Percentiles rank a stretch among this genome's conserved stretches.
Evolutionary conservation across 2,113 vertebrate genomes (phyloP).

Genomic region (Antechinus flavipes): DNA sequence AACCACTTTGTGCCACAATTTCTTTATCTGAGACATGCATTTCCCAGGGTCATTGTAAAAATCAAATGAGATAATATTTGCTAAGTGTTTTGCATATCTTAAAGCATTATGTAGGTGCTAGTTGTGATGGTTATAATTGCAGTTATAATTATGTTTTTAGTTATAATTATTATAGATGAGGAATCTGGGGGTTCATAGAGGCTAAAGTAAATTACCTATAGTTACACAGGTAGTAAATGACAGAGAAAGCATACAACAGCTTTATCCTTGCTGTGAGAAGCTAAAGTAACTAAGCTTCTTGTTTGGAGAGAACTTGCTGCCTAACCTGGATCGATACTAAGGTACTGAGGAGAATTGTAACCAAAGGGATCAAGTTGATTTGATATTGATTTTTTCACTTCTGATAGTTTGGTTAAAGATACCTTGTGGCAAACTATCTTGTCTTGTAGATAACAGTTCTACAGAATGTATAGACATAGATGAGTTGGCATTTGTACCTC

Average conservation of each 20-base stretch:
- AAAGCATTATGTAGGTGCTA: not conserved
- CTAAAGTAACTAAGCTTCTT: not conserved
- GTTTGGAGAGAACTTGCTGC: not conserved
- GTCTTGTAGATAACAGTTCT: not conserved
- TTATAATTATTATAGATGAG: not conserved
- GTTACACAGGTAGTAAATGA: not conserved
- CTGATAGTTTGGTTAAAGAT: not conserved
- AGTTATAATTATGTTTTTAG: not conserved
- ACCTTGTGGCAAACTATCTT: not conserved
- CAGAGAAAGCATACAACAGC: not conserved
- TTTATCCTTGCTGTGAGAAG: not conserved
- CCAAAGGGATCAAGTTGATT: not conserved
- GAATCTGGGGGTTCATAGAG: not conserved
- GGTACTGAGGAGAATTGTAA: not conserved
- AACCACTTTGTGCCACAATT: not conserved
- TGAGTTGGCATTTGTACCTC: not conserved
- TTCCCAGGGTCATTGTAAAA: not conserved
- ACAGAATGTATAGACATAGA: not conserved
- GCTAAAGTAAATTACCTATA: not conserved
- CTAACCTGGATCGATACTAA: not conserved
- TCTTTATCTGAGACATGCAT: not conserved
- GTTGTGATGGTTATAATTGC: not conserved
- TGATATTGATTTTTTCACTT: not conserved
- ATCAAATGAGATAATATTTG: not conserved
- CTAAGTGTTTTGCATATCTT: not conserved